Evolutionary conservation across 2,888 invertebrate species (phyloP), one percentile per base, ranked within the genome.

Genomic region (Andricus quercusramuli): DNA sequence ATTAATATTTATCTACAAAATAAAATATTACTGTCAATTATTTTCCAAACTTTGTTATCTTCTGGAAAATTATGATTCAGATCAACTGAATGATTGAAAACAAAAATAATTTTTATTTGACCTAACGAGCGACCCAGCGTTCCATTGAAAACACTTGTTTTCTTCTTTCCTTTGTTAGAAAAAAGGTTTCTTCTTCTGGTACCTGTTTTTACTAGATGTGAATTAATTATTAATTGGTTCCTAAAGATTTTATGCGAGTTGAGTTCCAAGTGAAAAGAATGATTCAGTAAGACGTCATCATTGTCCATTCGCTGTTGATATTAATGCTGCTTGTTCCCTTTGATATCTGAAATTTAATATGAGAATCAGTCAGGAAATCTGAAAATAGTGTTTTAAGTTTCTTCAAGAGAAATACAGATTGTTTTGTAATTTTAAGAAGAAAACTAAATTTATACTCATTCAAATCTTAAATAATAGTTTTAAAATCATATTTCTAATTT

Each of bases 331-430:
- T 79, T 90, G 87, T 76, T 89, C 89, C 37, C 85, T 86, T 79
- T 92, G 90, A 82, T 90, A 90, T 80, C 92, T 92, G 80, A 59
- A 88, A 89, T 15, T 44, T 44, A 47, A 17, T 47, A 47, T 47
- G 17, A 47, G 47, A 47, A 47, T 3, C 17, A 47, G 5, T 47
- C 17, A 47, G 41, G 17, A 17, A 17, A 47, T 47, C 5, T 17
- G 44, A 44, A 44, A 41, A 44, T 15, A 17, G 47, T 47, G 17
- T 5, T 47, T 44, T 5, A 47, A 17, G 17, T 47, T 47, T 47
- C 47, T 5, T 17, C 1, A 47, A 17, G 17, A 17, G 17, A 17
- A 47, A 47, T 47, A 47, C 47, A 47, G 6, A 47, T 5, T 17
- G 47, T 17, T 17, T 17, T 17, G 17, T 17, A 5, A 47, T 47